Evolutionary conservation across 92 coral and sea anemone genomes (phyloP), one percentile per base, ranked within the genome.

Genomic region (Epizoanthus fatuus): DNA sequence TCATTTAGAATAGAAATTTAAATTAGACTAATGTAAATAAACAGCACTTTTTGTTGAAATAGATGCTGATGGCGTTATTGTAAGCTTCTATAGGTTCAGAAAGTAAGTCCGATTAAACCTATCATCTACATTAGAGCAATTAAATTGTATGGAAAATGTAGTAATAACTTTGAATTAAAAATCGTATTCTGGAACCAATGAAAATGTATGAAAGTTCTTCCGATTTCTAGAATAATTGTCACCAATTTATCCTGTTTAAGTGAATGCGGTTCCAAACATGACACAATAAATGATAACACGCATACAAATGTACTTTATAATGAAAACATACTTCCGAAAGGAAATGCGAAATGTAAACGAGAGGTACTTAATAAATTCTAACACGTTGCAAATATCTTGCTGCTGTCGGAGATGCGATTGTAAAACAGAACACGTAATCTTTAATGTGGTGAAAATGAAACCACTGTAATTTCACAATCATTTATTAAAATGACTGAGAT

Each of bases 11-110:
- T 15, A 74, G 15, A 74, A 63, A 74, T 74, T 74, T 54, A 35
- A 10, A 52, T 74, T 74, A 74, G 79, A 3, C 63, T 16, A 74
- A 52, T 54, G 79, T 74, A 74, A 74, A 74, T 54, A 74, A 2
- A 25, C 16, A 11, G 60, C 38, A 45, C 7, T 74, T 71, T 45
- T 70, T 70, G 57, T n/a, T 17, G 57, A 45, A 47, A 47, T 6
- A 13, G 57, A 70, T 17, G 22, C 4, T 13, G 15, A 7, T 42
- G 54, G 54, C 74, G 42, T n/a, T 40, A 52, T 40, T 69, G 19
- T 40, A n/a, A 5, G 44, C 3, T 13, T 5, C 38, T 5, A 40
- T 65, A 15, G 56, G 7, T 47, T 16, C 32, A 45, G 53, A n/a
- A 42, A 32, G 16, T n/a, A 70, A 5, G 40, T 13, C 19, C 53